Evolutionary conservation across 1,140 invertebrate species (phyloP), one percentile per base, ranked within the genome.

Genomic region (Heliconius nattereri): DNA sequence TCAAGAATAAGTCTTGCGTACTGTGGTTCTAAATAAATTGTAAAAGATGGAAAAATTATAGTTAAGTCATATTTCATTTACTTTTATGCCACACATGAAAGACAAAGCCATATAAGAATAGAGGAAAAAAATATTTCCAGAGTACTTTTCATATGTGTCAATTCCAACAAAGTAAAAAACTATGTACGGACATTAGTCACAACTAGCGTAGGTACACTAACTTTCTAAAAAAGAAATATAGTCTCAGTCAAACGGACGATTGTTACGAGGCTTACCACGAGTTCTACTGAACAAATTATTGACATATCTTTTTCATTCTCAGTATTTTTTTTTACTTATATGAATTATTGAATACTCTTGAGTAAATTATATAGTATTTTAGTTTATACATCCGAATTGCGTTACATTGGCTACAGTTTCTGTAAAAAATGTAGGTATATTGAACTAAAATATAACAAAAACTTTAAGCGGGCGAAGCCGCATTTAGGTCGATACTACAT

Each of bases 161-260:
- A 66, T 66, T 66, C 60, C 60, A 66, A 66, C 60, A 71, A 26
- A 76, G 60, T 60, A 71, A 76, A 76, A 76, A 76, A 71, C 23
- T n/a, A 76, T 70, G 60, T 71, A 76, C 20, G 32, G 20, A 84
- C 82, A 86, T 85, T 83, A 82, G 85, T 85, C 83, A 85, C 78
- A 83, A 81, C 85, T 85, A 81, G 57, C 85, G 82, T 83, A 86
- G 80, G 85, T 83, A 86, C 57, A 85, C 86, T 88, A 87, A 85
- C 78, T 83, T 82, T 82, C 83, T 74, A 78, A 85, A 86, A 87
- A 88, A 83, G 76, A 85, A 85, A 78, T 80, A 83, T 81, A 80
- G 81, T 82, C 80, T 81, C 80, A 84, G 81, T 84, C 84, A 82
- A 83, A 78, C 79, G 78, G 76, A 57, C 81, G 79, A 83, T 83